phyloP scores from a whole-genome alignment of 2,888 invertebrate genomes.

The Cephus nigrinus region DNA sequence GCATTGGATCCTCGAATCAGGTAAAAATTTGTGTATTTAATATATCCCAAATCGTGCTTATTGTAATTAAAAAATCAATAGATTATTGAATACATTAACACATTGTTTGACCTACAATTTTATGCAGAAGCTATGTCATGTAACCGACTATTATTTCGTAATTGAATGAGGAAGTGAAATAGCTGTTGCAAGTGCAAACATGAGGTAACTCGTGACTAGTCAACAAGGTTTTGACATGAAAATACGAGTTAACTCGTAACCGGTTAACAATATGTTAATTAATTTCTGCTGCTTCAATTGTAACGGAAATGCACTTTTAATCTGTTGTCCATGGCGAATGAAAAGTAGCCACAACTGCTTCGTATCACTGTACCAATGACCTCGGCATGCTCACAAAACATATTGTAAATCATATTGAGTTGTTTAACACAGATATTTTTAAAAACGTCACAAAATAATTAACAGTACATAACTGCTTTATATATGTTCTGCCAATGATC shows the following conservation, averaged over 20 bases:
- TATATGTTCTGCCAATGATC: not conserved
- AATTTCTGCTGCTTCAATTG: not conserved
- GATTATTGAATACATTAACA: not conserved
- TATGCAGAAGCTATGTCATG: too few relatives aligned
- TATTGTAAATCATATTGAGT: not conserved
- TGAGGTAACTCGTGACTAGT: too few relatives aligned
- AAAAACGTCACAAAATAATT: not conserved
- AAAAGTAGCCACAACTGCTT: not conserved
- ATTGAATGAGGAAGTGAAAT: too few relatives aligned
- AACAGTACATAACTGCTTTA: not conserved
- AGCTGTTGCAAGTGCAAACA: too few relatives aligned
- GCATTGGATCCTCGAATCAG: slow-evolving; percentile 70
- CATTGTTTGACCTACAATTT: too few relatives aligned
- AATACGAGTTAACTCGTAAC: too few relatives aligned
- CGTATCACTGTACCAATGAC: not conserved
- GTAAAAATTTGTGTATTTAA: slow-evolving; percentile 32
- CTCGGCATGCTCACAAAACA: not conserved
- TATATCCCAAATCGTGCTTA: not conserved
- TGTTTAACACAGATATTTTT: slow-evolving; percentile 12
- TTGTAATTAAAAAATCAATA: not conserved
- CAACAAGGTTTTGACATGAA: too few relatives aligned
- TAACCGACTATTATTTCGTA: too few relatives aligned
- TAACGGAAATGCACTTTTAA: not conserved
- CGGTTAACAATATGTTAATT: not conserved
- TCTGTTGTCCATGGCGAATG: not conserved